Percentiles rank a stretch among this genome's conserved stretches.
Evolutionary conservation across 2,113 vertebrate genomes (phyloP).

Genomic region (Isichthys henryi): DNA sequence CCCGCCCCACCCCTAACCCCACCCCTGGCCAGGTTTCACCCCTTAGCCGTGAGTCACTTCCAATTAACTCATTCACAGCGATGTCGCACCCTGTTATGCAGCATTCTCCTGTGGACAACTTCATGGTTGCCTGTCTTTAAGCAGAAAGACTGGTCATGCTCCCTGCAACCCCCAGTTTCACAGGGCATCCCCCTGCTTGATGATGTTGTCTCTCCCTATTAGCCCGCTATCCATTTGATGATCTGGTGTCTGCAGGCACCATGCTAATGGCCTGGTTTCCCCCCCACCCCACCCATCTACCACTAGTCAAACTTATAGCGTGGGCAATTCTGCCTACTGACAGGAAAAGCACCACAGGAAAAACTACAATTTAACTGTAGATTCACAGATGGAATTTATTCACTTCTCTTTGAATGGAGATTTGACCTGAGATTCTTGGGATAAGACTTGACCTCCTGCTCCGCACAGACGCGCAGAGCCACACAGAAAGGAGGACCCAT

Average conservation of each 20-base stretch:
- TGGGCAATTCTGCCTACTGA: background rate
- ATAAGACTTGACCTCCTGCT: background rate
- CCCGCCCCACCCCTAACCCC: background rate
- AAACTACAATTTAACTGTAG: background rate
- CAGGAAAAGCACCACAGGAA: background rate
- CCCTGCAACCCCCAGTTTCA: background rate
- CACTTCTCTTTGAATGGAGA: background rate
- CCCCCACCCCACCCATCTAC: background rate
- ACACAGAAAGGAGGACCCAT: background rate
- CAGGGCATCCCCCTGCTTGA: background rate
- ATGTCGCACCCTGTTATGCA: background rate
- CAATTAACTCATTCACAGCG: background rate
- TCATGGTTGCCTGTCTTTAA: background rate
- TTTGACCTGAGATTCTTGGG: background rate
- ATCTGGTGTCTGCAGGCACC: background rate
- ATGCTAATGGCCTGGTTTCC: background rate
- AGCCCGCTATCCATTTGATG: background rate
- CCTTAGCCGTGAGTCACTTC: background rate
- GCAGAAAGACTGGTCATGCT: background rate
- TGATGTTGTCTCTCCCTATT: background rate
- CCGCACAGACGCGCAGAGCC: background rate
- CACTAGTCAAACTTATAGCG: background rate
- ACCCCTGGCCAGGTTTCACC: background rate
- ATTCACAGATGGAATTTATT: background rate
- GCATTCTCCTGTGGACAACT: background rate